Percentiles rank a stretch among this genome's conserved stretches.
These are phyloP conservation scores for Siniperca scherzeri DNA, from an alignment of 2,797 vertebrate species.

Conservation along the genomic window DNA sequence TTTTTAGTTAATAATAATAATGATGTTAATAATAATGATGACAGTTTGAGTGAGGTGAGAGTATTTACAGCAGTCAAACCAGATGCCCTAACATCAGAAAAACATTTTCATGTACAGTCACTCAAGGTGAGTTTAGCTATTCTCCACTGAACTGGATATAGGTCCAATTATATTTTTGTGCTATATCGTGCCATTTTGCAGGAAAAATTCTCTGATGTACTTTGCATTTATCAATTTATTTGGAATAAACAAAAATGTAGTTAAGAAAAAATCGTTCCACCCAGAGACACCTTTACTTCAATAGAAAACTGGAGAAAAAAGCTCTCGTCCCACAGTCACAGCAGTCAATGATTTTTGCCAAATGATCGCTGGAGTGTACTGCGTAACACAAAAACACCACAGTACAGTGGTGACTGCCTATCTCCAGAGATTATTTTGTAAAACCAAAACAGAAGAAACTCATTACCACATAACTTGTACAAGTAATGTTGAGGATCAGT, in stretches of 20 bases:
- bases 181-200: background rate
- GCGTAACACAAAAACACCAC: background rate
- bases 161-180: background rate
- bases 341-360: background rate
- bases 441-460: background rate
- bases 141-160: background rate
- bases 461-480: no score
- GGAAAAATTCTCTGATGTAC: background rate
- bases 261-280: background rate
- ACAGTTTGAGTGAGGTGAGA: background rate
- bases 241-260: background rate
- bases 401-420: no score
- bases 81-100: background rate
- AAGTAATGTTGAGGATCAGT: background rate
- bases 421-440: background rate
- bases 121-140: background rate
- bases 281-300: no score
- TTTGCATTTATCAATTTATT: background rate
- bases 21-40: background rate
- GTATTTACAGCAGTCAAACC: background rate
- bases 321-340: background rate
- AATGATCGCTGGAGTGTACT: background rate
- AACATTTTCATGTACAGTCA: background rate
- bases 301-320: background rate
- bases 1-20: background rate